Base-by-base conservation (phyloP, 2,888 invertebrate genomes). In the Pristionchus japonicus region DNA sequence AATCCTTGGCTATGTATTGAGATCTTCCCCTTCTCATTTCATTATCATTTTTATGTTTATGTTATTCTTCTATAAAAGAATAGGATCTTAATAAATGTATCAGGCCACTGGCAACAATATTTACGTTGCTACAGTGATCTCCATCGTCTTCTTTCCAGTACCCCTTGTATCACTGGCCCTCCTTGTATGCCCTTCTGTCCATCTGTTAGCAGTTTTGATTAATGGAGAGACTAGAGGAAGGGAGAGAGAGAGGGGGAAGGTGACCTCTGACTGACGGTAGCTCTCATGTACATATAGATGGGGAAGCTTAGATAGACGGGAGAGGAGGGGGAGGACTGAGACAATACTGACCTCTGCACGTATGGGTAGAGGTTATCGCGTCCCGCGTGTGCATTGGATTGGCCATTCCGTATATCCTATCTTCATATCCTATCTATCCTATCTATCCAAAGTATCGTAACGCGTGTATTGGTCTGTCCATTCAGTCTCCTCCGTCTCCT, bases 191-290 rank as follows among this genome's bases (percentile, higher is more conserved):
- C 82, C 27, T 82, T n/a, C 77, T 49, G 27, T 40, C 82, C 82
- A 31, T 83, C 82, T 83, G 82, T 83, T 49, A 34, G 82, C 82
- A 83, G 82, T 34, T 83, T 49, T 52, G 82, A 83, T 83, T 83
- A 83, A 52, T 52, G 52, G 49, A 47, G 27, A 47, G 43, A 15
- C 3, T 31, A 15, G 31, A 31, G 83, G 34, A 17, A 52, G 6
- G 43, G n/a, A n/a, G n/a, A n/a, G 52, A 49, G 82, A 52, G 34
- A 23, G 82, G 49, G 82, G 47, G 52, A 27, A 15, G 34, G 37
- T 74, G 77, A 77, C 77, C 77, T 77, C 77, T 77, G 77, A 74
- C 74, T 67, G 67, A 70, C 70, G 70, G 70, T 70, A 70, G 70
- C 70, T 43, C 77, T 47, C 77, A 77, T 77, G 77, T 77, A 77